These are phyloP conservation scores for Xestia c-nigrum DNA, from an alignment of 2,888 invertebrate species.

Conservation along the genomic window DNA sequence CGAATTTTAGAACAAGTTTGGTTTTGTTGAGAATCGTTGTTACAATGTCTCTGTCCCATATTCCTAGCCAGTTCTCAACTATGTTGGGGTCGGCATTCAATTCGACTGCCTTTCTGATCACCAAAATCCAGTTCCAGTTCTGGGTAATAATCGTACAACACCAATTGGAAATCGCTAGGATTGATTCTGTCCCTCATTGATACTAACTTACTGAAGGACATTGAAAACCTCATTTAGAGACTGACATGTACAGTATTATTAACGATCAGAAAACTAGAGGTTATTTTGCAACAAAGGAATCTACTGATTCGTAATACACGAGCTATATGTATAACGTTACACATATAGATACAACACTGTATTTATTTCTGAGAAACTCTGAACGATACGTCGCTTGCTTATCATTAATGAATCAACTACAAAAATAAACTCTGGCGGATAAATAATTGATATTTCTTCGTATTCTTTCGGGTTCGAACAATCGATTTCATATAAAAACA, in stretches of 20 bases:
- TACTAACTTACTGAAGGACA: background rate
- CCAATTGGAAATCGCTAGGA: background rate
- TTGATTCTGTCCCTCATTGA: background rate
- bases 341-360: background rate
- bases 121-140: background rate
- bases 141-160: background rate
- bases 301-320: background rate
- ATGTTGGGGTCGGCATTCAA: background rate
- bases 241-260: background rate
- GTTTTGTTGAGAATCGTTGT: background rate
- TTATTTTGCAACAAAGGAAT: background rate
- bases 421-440: background rate
- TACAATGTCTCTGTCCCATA: background rate
- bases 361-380: conserved; percentile 1
- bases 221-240: background rate
- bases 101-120: background rate
- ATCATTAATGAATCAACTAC: conserved; percentile 13
- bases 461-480: background rate
- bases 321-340: background rate
- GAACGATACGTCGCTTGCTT: conserved; percentile 5
- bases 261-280: background rate
- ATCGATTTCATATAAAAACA: background rate
- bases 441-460: background rate
- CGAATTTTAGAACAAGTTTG: background rate
- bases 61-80: background rate